Evolutionary conservation across 2,888 invertebrate genomes (phyloP), one percentile per base, ranked within the genome.

Genomic region (Drosophila monieri): DNA sequence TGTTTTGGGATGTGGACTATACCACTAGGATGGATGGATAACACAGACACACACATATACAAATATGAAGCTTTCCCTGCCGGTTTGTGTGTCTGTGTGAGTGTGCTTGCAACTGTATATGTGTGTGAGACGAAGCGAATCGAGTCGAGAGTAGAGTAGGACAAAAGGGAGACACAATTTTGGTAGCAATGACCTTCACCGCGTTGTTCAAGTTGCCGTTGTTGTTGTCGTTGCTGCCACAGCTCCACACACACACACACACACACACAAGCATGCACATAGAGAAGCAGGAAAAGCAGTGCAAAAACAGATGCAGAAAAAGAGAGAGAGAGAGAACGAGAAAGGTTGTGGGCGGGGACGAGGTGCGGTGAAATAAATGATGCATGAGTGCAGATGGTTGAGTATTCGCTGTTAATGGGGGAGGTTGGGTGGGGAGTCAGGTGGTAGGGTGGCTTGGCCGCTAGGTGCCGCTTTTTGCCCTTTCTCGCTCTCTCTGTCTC

Each of bases 151-250:
- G 80, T 79, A 79, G 86, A 90, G 88, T 89, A 90, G 89, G 88
- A 88, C 89, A 89, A 88, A 89, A 89, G 89, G 89, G 89, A 89
- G 88, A 81, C 89, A 84, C 88, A 89, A 88, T 89, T 90, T 89
- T 91, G 91, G 91, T 91, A 91, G 91, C 91, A 91, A 91, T 91
- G 91, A 91, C 91, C 91, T 91, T 91, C 91, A 91, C 91, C 91
- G 91, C 90, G 90, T 90, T 91, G 91, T 91, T 89, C 85, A 88
- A 83, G 86, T 80, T 83, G 83, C 65, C 76, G 66, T 77, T 67
- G 69, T 35, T 75, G 71, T 66, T 51, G 53, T 68, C 73, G 66
- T 53, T 74, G 57, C 15, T 65, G 64, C 46, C 46, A 72, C 54
- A 32, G 61, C 73, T 61, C 58, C 73, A 77, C 62, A 77, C 65